These are phyloP conservation scores for Chaetodon auriga DNA, from an alignment of 2,113 vertebrate genomes.

Conservation along the genomic window DNA sequence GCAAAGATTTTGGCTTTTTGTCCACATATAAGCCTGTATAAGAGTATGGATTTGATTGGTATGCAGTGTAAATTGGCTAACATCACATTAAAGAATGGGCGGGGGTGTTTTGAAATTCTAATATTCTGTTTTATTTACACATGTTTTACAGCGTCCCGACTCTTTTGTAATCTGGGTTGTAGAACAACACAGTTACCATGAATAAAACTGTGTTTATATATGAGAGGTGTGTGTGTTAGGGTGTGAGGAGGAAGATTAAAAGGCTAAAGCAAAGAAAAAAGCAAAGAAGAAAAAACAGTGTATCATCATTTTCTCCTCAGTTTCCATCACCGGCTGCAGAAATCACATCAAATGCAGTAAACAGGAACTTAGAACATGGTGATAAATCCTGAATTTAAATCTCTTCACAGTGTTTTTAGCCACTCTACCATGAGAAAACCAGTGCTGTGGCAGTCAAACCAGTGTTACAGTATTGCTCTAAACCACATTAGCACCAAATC, in stretches of 20 bases:
- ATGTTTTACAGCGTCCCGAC: no score
- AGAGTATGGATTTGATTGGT: background rate
- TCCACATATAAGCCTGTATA: background rate
- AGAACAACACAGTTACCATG: background rate
- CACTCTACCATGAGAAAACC: background rate
- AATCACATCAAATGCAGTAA: background rate
- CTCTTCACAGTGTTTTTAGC: background rate
- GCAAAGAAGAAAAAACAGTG: background rate
- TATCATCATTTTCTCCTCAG: background rate
- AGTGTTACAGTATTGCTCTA: slow-evolving; percentile 31
- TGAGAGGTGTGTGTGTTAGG: background rate
- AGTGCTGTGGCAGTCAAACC: background rate
- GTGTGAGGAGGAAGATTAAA: background rate
- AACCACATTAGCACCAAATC: slow-evolving; percentile 53
- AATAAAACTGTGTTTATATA: background rate
- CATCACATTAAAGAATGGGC: background rate
- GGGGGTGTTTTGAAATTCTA: no score
- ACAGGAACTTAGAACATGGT: background rate
- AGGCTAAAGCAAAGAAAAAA: background rate
- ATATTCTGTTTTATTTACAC: no score
- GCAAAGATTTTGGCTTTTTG: no score
- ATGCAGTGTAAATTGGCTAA: background rate
- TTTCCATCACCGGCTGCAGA: background rate
- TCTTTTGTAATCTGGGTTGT: no score
- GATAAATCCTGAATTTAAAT: slow-evolving; percentile 1